A percentile compares a stretch with the other conserved stretches of the same genome.
Conservation (phyloP, 2,797 vertebrate genomes). For the Diplodus sargus region DNA sequence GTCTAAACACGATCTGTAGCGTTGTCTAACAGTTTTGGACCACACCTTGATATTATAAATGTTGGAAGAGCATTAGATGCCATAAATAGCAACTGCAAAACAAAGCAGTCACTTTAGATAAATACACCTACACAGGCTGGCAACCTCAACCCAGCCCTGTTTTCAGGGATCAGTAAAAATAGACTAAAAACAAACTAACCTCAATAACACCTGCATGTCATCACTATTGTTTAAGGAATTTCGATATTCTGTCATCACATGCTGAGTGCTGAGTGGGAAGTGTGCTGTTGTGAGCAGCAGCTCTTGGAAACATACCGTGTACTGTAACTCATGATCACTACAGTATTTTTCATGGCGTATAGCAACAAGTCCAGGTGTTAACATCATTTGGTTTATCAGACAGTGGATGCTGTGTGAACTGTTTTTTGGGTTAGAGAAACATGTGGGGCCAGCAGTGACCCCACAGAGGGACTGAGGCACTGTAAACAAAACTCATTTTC, state of each 20-base stretch:
- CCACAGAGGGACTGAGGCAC: slow-evolving; percentile 18
- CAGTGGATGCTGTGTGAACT: slow-evolving; percentile 48
- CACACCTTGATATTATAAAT: slow-evolving; percentile 62
- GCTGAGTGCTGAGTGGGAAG: slow-evolving; percentile 29
- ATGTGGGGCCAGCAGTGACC: slow-evolving; percentile 23
- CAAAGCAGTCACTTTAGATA: slow-evolving; percentile 62
- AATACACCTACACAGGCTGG: slow-evolving; percentile 43
- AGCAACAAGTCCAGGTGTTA: slow-evolving; percentile 44
- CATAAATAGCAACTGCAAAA: slow-evolving; percentile 66
- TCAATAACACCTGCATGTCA: slow-evolving; percentile 65
- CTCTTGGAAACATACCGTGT: slow-evolving; percentile 20
- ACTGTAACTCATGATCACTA: slow-evolving; percentile 36
- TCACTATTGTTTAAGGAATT: slow-evolving; percentile 60
- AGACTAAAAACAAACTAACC: slow-evolving; percentile 54
- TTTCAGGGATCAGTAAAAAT: slow-evolving; percentile 55
- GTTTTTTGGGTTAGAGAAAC: slow-evolving; percentile 29
- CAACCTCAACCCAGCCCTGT: slow-evolving; percentile 49
- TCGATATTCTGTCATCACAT: slow-evolving; percentile 61
- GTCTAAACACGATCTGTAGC: slow-evolving; percentile 41
- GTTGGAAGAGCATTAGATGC: slow-evolving; percentile 42
- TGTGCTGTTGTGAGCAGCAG: slow-evolving; percentile 34
- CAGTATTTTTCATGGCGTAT: slow-evolving; percentile 22
- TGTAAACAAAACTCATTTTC: slow-evolving; percentile 3
- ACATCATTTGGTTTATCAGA: slow-evolving; percentile 42
- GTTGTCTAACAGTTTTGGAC: slow-evolving; percentile 40